phyloP scores from a whole-genome alignment of 2,888 invertebrate species.

The Lasioglossum zephyrum region DNA sequence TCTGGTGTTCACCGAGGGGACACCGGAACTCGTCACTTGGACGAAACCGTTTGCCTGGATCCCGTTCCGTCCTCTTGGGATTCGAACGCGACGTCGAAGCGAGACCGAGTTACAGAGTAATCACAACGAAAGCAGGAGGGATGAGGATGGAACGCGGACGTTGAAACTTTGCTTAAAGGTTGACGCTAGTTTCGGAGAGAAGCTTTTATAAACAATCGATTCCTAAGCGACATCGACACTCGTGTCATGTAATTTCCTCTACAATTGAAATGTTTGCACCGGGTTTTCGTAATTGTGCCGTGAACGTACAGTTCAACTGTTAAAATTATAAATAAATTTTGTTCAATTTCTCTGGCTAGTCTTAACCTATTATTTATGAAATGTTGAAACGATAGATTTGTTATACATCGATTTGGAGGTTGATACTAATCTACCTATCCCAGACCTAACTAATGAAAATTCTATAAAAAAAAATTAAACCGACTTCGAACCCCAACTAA shows the following conservation, averaged over 20 bases:
- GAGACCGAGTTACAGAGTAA: slow-evolving; percentile 32
- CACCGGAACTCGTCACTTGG: neutral
- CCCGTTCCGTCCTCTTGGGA: slow-evolving; percentile 40
- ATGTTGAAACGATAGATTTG: no score
- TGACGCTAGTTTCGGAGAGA: neutral
- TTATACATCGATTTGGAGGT: no score
- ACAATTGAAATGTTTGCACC: neutral
- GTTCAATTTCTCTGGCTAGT: neutral
- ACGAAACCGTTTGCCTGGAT: slow-evolving; percentile 5
- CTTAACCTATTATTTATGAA: neutral
- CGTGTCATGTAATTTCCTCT: neutral
- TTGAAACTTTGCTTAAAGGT: neutral
- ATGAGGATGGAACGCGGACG: neutral
- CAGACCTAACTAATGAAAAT: no score
- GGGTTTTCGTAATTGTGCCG: neutral
- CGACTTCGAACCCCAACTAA: no score
- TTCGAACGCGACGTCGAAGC: slow-evolving; percentile 72
- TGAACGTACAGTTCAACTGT: neutral
- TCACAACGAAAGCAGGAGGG: neutral
- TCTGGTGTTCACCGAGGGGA: neutral
- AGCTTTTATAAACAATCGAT: neutral
- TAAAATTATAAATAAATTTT: neutral
- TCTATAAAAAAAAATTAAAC: no score
- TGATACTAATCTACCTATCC: no score
- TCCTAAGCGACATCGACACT: neutral